Percentiles rank a stretch among this genome's conserved stretches.
Evolutionary conservation across 2,888 invertebrate species (phyloP).

Genomic region (Orthosia incerta): DNA sequence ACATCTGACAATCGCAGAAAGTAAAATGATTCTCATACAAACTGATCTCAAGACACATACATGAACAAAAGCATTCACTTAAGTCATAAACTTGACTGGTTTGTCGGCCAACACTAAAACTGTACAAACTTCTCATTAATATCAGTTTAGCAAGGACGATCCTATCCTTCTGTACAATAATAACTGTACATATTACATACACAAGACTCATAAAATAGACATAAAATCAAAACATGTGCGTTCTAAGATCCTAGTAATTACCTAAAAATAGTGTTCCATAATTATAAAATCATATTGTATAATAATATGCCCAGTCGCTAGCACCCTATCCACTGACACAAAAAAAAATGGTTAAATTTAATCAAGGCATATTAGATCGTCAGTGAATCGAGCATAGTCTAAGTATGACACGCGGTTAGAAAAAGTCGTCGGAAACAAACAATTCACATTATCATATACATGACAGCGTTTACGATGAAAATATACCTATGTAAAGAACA

Average conservation of each 20-base stretch:
- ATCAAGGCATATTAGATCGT: background rate
- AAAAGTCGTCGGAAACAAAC: conserved; percentile 14
- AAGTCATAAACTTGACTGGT: background rate
- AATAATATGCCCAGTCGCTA: background rate
- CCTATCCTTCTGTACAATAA: conserved; percentile 19
- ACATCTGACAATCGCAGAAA: conserved; percentile 12
- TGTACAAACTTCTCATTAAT: conserved; percentile 5
- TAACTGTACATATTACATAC: conserved; percentile 19
- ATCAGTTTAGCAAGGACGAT: background rate
- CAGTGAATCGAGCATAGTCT: conserved; percentile 30
- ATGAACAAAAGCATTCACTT: background rate
- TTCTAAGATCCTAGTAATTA: conserved; percentile 43
- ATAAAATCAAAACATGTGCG: conserved; percentile 45
- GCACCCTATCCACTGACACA: conserved; percentile 20
- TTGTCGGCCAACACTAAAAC: background rate
- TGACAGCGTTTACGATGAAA: background rate
- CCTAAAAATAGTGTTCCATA: conserved; percentile 13
- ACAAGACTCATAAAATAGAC: conserved; percentile 21
- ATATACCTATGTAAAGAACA: background rate
- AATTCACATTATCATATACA: background rate
- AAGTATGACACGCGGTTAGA: conserved; percentile 42
- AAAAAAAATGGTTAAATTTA: too few species aligned
- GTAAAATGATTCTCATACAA: background rate
- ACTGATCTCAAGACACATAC: background rate
- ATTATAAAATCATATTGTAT: conserved; percentile 16